phyloP scores from a whole-genome alignment of 2,113 vertebrate species.

The Pelecanus crispus region DNA sequence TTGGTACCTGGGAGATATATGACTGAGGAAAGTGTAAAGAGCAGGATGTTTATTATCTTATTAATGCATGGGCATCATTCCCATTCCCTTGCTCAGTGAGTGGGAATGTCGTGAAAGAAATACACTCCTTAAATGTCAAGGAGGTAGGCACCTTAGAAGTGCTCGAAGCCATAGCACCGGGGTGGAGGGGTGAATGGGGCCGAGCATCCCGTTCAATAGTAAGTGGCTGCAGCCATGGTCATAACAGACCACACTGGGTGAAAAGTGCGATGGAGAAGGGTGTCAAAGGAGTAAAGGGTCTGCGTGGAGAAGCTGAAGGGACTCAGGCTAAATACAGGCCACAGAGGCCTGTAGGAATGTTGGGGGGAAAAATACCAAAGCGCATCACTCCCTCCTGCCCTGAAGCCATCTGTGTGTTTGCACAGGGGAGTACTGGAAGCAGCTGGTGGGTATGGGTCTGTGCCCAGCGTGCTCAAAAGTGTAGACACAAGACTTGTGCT shows the following conservation, averaged over 20 bases:
- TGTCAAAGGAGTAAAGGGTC: neutral
- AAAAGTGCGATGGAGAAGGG: neutral
- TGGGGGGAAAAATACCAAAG: neutral
- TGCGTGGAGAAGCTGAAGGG: neutral
- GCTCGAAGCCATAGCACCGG: neutral
- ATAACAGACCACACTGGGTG: neutral
- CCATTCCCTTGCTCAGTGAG: neutral
- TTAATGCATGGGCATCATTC: neutral
- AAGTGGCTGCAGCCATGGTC: neutral
- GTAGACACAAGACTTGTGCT: neutral
- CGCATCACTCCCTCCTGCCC: neutral
- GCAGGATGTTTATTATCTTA: neutral
- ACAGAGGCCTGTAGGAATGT: neutral
- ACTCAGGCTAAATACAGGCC: neutral
- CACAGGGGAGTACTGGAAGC: neutral
- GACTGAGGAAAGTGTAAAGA: neutral
- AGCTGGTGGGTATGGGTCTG: neutral
- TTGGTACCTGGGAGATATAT: neutral
- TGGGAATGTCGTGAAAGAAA: neutral
- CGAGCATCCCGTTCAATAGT: neutral
- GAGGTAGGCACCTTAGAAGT: neutral
- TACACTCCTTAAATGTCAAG: neutral
- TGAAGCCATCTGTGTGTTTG: neutral
- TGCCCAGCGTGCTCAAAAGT: neutral
- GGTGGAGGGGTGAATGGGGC: neutral